phyloP scores from a whole-genome alignment of 2,797 vertebrate species.

The Peromyscus eremicus region DNA sequence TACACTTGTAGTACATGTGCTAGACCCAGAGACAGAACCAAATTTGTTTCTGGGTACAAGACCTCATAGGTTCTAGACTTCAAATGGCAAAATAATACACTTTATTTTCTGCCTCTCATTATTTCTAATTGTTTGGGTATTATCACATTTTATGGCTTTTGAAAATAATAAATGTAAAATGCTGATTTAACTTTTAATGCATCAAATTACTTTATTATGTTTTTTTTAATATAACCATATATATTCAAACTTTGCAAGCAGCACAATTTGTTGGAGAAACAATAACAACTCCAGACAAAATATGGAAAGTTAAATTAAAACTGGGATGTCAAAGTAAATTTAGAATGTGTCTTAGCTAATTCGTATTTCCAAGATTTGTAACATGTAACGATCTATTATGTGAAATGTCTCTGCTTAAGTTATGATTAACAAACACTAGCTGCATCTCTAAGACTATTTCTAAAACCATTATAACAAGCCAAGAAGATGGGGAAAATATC shows the following conservation, averaged over 20 bases:
- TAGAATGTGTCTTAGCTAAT: slow-evolving; percentile 38
- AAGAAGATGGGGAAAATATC: not conserved
- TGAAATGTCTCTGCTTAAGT: slow-evolving; percentile 40
- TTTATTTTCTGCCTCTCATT: not conserved
- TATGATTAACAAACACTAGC: slow-evolving; percentile 6
- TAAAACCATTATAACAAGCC: not conserved
- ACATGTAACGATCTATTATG: not conserved
- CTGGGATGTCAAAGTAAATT: not conserved
- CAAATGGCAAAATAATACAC: not conserved
- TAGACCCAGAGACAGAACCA: not conserved
- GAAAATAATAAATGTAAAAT: not conserved
- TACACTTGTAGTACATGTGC: not conserved
- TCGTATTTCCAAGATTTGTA: not conserved
- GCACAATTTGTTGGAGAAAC: not conserved
- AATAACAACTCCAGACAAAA: not conserved
- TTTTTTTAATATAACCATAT: not conserved
- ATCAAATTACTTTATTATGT: not conserved
- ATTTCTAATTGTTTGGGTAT: slow-evolving; percentile 19
- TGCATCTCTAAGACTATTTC: slow-evolving; percentile 10
- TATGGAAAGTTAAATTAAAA: slow-evolving; percentile 53
- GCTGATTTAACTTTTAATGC: slow-evolving; percentile 30
- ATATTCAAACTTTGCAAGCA: not conserved
- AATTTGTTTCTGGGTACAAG: not conserved
- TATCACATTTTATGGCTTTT: not conserved
- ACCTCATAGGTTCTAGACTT: not conserved